These are phyloP conservation scores for Peromyscus maniculatus DNA, from an alignment of 2,113 vertebrate species.

Conservation along the genomic window DNA sequence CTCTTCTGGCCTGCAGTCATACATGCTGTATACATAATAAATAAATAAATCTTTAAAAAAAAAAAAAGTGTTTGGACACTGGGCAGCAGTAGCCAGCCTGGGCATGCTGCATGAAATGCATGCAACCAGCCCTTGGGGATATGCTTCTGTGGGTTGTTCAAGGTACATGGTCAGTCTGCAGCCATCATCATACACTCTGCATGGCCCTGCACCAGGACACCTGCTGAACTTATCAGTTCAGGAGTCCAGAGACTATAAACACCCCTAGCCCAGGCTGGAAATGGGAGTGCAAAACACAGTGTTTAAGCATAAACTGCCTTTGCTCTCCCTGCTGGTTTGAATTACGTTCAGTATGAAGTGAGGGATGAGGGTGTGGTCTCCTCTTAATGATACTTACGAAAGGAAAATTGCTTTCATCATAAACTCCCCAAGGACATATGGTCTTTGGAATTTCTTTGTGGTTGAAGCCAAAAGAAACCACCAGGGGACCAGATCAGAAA, in stretches of 20 bases:
- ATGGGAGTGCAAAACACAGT: accelerated
- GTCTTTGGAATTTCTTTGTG: conserved; percentile 4
- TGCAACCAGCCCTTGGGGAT: accelerated
- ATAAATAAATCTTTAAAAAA: too few species aligned
- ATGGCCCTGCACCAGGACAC: neutral
- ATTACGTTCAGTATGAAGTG: neutral
- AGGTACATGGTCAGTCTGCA: accelerated
- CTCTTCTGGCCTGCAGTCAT: too few species aligned
- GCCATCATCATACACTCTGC: neutral
- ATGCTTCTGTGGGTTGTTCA: neutral
- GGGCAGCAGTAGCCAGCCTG: accelerated
- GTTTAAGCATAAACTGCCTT: neutral
- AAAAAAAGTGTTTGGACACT: neutral
- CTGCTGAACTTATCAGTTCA: neutral
- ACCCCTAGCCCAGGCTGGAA: neutral
- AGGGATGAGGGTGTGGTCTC: neutral
- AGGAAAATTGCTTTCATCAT: neutral
- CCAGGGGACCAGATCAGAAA: neutral
- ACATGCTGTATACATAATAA: too few species aligned
- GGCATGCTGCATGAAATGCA: accelerated
- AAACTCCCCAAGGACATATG: neutral
- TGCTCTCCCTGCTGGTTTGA: neutral
- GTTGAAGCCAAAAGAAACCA: neutral
- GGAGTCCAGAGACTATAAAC: accelerated
- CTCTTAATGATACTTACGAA: neutral